A percentile compares a stretch with the other conserved stretches of the same genome.
phyloP scores from a whole-genome alignment of 2,797 vertebrate species.

The Stomatorhinus walkeri region DNA sequence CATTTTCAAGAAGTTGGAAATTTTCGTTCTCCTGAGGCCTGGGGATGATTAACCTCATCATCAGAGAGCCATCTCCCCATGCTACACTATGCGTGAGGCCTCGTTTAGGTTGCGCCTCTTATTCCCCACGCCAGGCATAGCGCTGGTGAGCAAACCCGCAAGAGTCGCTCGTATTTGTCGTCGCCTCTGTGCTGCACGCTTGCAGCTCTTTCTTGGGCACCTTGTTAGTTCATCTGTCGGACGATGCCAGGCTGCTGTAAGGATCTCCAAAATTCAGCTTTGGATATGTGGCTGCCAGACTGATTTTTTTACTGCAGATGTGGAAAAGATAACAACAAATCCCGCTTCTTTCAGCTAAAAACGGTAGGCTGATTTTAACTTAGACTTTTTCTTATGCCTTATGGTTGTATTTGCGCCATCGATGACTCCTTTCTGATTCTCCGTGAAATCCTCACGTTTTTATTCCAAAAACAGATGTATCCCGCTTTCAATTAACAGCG shows the following conservation, averaged over 20 bases:
- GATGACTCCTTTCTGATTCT: not conserved
- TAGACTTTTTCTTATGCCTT: not conserved
- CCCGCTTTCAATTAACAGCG: not conserved
- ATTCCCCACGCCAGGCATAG: not conserved
- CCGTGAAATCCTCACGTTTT: not conserved
- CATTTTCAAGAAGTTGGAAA: not conserved
- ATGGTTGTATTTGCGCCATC: not conserved
- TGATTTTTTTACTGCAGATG: not conserved
- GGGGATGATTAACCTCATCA: not conserved
- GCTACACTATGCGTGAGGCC: not conserved
- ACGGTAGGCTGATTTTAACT: not conserved
- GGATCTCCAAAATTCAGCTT: not conserved
- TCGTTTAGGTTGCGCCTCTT: not conserved
- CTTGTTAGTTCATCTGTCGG: not conserved
- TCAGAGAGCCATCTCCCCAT: not conserved
- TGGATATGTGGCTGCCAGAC: not conserved
- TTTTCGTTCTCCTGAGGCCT: not conserved
- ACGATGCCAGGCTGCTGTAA: not conserved
- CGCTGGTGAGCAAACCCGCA: not conserved
- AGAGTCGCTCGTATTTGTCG: not conserved
- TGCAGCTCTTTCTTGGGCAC: not conserved
- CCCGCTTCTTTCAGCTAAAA: not conserved
- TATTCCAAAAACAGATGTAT: not conserved
- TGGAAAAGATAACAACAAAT: not conserved
- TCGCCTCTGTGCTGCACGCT: not conserved